Evolutionary conservation across 2,888 invertebrate species (phyloP), one percentile per base, ranked within the genome.

Genomic region (Drosophila prolongata): DNA sequence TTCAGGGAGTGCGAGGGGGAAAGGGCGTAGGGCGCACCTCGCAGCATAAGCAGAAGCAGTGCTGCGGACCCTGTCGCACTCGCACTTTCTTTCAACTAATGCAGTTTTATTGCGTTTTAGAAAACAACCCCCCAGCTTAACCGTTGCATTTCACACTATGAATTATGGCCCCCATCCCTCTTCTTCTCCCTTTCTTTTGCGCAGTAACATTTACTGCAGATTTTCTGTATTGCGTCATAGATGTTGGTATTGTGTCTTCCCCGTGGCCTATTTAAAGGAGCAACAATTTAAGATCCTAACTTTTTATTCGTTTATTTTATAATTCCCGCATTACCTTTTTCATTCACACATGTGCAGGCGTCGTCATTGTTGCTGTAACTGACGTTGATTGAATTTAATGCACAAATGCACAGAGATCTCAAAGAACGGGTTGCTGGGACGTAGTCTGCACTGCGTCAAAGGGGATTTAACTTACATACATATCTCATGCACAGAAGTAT

Each of bases 71-170:
- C 77, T 77, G 71, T 83, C 71, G 40, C 75, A 79, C 82, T 83
- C 71, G 40, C 75, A 79, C 82, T 47, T 72, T 52, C 68, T 57
- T 38, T 14, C 30, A 59, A 75, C 79, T 76, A 86, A 71, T 81
- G 82, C 87, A 88, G 59, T 82, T 82, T 82, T 82, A 88, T 86
- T 83, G 80, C 82, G 89, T 83, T 86, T 82, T 86, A 86, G 80
- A 58, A 56, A 74, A 54, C 84, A 86, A 86, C 82, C 64, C 62
- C 64, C 52, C 34, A 40, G 24, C 71, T 52, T 52, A 44, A 52
- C 55, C 75, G 47, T 62, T 65, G 73, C 66, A 73, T 66, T 74
- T 55, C 49, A 53, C 49, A 59, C 58, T 64, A 53, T 70, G 57
- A 71, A 67, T 67, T 67, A 67, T 75, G 61, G 19, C n/a, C 65